Percentiles rank a stretch among this genome's conserved stretches.
phyloP scores from a whole-genome alignment of 2,888 invertebrate species.

The Ochropleura leucogaster region DNA sequence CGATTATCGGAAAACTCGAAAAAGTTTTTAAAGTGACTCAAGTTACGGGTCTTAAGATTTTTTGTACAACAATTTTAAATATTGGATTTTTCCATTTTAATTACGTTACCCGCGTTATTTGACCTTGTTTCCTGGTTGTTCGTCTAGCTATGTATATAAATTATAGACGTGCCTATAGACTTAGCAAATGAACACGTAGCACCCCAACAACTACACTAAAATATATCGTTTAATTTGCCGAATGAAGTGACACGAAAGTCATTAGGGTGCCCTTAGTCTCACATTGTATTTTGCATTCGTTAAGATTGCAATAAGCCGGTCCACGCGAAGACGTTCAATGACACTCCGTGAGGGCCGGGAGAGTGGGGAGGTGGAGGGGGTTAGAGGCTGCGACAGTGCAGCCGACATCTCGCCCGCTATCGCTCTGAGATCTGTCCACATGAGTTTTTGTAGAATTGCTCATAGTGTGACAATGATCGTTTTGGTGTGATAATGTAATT shows the following conservation, averaged over 20 bases:
- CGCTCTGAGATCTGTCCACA: slow-evolving; percentile 84
- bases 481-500: slow-evolving; percentile 36
- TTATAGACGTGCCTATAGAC: background rate
- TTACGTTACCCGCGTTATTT: background rate
- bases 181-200: slow-evolving; percentile 25
- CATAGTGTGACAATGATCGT: slow-evolving; percentile 62
- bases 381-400: slow-evolving; percentile 82
- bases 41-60: slow-evolving; percentile 7
- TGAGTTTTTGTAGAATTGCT: slow-evolving; percentile 63
- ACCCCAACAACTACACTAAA: slow-evolving; percentile 39
- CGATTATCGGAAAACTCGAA: slow-evolving; percentile 15
- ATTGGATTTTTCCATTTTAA: background rate
- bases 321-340: slow-evolving; percentile 84
- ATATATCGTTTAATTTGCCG: slow-evolving; percentile 64
- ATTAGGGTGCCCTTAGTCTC: slow-evolving; percentile 74
- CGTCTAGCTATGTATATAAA: background rate
- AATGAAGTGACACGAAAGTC: slow-evolving; percentile 69
- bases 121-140: slow-evolving; percentile 2
- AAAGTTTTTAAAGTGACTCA: slow-evolving; percentile 25
- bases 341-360: slow-evolving; percentile 73
- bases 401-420: slow-evolving; percentile 86
- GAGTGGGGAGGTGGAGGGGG: slow-evolving; percentile 70
- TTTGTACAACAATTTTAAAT: background rate
- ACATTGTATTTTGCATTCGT: slow-evolving; percentile 80
- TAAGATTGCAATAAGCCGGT: slow-evolving; percentile 75